phyloP scores from a whole-genome alignment of 2,797 vertebrate species.

The Sebastes reedi region DNA sequence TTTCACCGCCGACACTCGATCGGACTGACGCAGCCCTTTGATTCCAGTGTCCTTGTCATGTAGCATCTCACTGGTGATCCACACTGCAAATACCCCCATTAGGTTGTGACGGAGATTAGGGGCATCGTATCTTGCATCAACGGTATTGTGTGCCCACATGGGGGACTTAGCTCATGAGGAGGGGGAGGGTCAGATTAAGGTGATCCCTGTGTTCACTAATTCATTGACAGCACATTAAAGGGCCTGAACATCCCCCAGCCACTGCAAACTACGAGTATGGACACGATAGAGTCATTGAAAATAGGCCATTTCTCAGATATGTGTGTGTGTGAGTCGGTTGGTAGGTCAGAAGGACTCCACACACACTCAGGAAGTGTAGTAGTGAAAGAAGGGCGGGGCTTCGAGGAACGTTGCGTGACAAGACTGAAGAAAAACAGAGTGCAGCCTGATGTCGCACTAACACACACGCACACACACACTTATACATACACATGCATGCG shows the following conservation, averaged over 20 bases:
- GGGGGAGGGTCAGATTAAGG: conserved; percentile 50
- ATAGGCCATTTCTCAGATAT: conserved; percentile 45
- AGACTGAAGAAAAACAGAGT: conserved; percentile 70
- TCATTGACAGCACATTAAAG: conserved; percentile 51
- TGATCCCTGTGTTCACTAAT: conserved; percentile 47
- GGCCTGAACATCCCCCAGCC: background rate
- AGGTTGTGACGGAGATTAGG: conserved; percentile 37
- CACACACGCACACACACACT: background rate
- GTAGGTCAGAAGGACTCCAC: conserved; percentile 31
- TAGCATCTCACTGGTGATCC: conserved; percentile 3
- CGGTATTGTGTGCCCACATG: conserved; percentile 19
- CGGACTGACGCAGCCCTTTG: background rate
- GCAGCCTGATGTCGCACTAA: conserved; percentile 39
- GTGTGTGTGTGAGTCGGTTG: background rate
- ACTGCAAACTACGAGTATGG: background rate
- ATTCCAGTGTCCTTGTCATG: background rate
- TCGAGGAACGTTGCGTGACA: conserved; percentile 70
- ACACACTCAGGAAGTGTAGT: conserved; percentile 44
- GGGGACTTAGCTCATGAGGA: conserved; percentile 9
- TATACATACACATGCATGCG: background rate
- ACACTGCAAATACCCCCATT: conserved; percentile 8
- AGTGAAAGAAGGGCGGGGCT: conserved; percentile 53
- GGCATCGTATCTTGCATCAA: conserved; percentile 24
- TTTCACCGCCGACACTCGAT: background rate
- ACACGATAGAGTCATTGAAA: conserved; percentile 25